Conservation (phyloP, 2,113 vertebrate species). For the Calidris pugnax region DNA sequence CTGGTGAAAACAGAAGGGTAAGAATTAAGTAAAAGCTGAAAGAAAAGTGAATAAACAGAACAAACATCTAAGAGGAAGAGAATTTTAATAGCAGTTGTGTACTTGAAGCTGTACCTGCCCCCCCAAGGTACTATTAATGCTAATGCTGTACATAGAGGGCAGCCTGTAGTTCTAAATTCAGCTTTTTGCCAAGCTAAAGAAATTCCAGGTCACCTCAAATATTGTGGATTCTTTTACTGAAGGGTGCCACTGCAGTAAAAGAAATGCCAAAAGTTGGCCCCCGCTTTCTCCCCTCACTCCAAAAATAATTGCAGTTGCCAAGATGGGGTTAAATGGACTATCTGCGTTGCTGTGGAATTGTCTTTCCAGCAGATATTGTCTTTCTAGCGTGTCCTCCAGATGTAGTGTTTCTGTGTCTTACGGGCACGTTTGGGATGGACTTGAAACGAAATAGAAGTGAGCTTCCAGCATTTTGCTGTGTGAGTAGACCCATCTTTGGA, state of each 20-base stretch:
- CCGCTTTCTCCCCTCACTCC: background rate
- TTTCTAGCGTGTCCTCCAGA: background rate
- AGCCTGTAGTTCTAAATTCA: background rate
- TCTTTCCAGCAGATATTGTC: background rate
- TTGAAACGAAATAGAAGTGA: background rate
- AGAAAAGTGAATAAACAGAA: background rate
- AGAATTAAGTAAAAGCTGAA: background rate
- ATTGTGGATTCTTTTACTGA: background rate
- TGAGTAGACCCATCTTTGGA: background rate
- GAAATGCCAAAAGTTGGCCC: background rate
- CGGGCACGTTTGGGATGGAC: background rate
- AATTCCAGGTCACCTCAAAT: background rate
- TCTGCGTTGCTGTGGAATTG: background rate
- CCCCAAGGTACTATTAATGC: background rate
- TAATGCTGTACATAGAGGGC: background rate
- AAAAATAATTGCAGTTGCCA: background rate
- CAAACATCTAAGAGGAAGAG: background rate
- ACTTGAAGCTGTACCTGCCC: background rate
- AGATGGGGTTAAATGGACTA: background rate
- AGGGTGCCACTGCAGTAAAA: background rate
- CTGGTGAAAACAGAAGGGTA: background rate
- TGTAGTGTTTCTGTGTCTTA: background rate
- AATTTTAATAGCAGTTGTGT: background rate
- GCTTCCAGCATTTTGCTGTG: background rate
- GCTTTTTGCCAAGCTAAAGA: background rate